These are phyloP conservation scores for Graptemys geographica DNA, from an alignment of 2,797 vertebrate genomes.

Conservation along the genomic window DNA sequence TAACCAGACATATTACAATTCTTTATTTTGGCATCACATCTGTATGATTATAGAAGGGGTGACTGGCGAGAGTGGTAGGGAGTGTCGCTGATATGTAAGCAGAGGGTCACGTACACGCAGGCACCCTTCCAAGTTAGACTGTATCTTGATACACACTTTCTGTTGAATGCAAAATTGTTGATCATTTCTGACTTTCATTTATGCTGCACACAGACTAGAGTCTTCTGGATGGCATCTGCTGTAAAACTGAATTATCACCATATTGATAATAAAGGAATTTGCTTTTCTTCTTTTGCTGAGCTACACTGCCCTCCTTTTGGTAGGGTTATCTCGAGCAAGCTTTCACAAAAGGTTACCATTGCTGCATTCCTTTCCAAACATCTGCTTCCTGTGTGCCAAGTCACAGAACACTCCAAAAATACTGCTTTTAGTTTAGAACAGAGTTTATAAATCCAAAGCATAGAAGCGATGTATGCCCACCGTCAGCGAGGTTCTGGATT, in stretches of 20 bases:
- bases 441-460: neutral
- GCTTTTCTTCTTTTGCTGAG: constrained; percentile 27
- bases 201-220: neutral
- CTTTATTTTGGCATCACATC: neutral
- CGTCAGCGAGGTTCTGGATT: neutral
- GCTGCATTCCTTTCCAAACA: neutral
- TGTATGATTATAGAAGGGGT: neutral
- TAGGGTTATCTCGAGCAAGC: neutral
- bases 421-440: neutral
- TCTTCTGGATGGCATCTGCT: constrained; percentile 54
- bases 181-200: constrained; percentile 32
- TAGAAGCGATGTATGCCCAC: fast-evolving
- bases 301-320: constrained; percentile 34
- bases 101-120: neutral
- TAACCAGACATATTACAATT: neutral
- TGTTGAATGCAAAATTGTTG: neutral
- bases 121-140: neutral
- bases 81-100: neutral
- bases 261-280: constrained; percentile 39
- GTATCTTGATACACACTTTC: constrained; percentile 20
- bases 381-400: neutral
- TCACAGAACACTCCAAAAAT: neutral
- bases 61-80: neutral
- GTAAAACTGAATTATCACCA: constrained; percentile 33
- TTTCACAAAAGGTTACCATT: neutral